Percentiles rank a stretch among this genome's conserved stretches.
Conservation (phyloP, 1,140 invertebrate genomes). For the Papilio xuthus region DNA sequence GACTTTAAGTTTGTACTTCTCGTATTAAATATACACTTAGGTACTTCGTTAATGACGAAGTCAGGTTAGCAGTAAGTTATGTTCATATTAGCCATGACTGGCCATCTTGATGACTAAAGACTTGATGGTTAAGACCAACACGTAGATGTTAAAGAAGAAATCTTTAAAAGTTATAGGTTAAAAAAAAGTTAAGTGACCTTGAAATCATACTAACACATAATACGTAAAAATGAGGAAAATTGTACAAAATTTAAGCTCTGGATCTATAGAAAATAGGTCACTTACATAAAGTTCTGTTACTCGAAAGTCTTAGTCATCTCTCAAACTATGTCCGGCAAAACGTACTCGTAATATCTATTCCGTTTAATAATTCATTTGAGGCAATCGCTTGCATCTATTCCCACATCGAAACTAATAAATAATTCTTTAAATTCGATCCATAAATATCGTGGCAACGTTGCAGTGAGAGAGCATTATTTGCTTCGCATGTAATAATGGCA, state of each 20-base stretch:
- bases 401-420: conserved; percentile 48
- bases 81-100: too few relatives aligned
- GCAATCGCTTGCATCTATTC: conserved; percentile 14
- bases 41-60: too few relatives aligned
- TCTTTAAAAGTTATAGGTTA: too few relatives aligned
- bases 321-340: background rate
- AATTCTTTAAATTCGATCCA: conserved; percentile 63
- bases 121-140: too few relatives aligned
- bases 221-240: too few relatives aligned
- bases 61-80: too few relatives aligned
- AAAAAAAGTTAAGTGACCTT: too few relatives aligned
- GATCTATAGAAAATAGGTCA: background rate
- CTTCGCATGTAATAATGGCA: conserved; percentile 79
- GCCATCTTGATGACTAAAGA: too few relatives aligned
- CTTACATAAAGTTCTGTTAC: background rate
- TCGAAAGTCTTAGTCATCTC: background rate
- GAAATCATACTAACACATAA: too few relatives aligned
- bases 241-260: background rate
- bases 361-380: conserved; percentile 12
- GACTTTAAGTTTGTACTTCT: background rate
- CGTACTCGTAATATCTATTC: conserved; percentile 24
- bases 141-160: too few relatives aligned
- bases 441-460: conserved; percentile 65
- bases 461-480: conserved; percentile 71
- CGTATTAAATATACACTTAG: background rate